These are phyloP conservation scores for Spheniscus humboldti DNA, from an alignment of 2,797 vertebrate genomes.

Conservation along the genomic window DNA sequence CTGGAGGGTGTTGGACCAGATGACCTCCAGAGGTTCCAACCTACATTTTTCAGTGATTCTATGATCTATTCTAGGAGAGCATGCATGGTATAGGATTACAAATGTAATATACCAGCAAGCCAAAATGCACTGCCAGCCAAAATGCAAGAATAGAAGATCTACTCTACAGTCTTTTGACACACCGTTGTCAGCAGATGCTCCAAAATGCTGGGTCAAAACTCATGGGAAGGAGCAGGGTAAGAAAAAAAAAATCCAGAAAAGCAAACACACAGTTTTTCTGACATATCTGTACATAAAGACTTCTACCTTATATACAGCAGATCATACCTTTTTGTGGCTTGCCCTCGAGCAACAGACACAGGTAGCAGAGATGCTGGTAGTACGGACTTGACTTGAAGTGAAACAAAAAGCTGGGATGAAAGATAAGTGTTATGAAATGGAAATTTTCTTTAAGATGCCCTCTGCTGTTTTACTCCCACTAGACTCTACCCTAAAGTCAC, in stretches of 20 bases:
- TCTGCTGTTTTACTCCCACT: not conserved
- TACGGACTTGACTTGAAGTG: not conserved
- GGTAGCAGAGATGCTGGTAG: not conserved
- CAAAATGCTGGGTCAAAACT: not conserved
- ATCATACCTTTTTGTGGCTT: not conserved
- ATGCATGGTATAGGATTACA: not conserved
- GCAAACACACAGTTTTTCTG: not conserved
- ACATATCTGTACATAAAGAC: not conserved
- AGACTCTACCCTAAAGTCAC: not conserved
- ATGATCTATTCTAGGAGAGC: slow-evolving; percentile 41
- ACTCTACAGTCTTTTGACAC: not conserved
- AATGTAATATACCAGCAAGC: slow-evolving; percentile 1
- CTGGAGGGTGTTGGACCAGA: not conserved
- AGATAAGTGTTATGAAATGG: not conserved
- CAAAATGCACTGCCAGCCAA: slow-evolving; percentile 8
- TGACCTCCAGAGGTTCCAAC: not conserved
- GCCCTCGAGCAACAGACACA: not conserved
- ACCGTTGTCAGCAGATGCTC: not conserved
- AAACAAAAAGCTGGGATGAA: not conserved
- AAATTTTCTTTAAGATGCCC: not conserved
- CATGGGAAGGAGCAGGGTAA: not conserved
- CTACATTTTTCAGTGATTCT: slow-evolving; percentile 26
- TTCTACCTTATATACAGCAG: not conserved
- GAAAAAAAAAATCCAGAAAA: not conserved
- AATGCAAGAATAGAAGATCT: slow-evolving; percentile 11